Base-by-base conservation (phyloP, 2,888 invertebrate genomes). In the Phortica okadai region DNA sequence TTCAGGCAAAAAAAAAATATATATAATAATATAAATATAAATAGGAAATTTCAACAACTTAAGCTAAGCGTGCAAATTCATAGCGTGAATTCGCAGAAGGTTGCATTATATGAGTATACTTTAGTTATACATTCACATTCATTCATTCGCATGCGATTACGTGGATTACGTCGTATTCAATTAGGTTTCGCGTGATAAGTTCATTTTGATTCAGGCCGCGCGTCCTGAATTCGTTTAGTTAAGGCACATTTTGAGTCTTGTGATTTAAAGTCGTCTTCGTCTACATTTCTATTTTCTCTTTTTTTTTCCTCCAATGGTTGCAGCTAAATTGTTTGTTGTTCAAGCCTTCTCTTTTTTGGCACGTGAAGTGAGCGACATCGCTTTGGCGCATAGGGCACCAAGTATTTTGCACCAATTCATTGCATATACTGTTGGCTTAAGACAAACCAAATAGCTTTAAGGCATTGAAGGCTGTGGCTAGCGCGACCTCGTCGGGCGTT, bases 381-480 rank as follows among this genome's bases (percentile, higher is more conserved):
- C 50, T 64, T 66, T 21, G 33, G 41, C 6, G 66, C 33, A 41
- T 33, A 14, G 54, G n/a, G 54, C 74, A 74, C 74, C 25, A 21
- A n/a, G 11, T 4, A n/a, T 41, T 7, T 73, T 54, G 73, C 59
- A 77, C 54, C 76, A 25, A 41, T 76, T 74, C 41, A 66, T 74
- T 54, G 25, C 69, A 45, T 58, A 66, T n/a, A 56, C 33, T 75
- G 75, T 33, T 66, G 56, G 56, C 59, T 75, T 84, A 86, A 88
- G 96, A 95, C 77, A 97, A 93, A 33, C 97, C 97, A 91, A 98
- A 98, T 54, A 98, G 91, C 92, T 97, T 97, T 79, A 98, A 93
- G 58, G 98, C 97, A 92, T 97, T 98, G 90, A 97, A 97, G 78
- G 97, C 97, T 8, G 97, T 97, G 41, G 97, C 95, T 69, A 98